Base-by-base conservation (phyloP, 2,888 invertebrate species). In the Drosophila suboccidentalis region DNA sequence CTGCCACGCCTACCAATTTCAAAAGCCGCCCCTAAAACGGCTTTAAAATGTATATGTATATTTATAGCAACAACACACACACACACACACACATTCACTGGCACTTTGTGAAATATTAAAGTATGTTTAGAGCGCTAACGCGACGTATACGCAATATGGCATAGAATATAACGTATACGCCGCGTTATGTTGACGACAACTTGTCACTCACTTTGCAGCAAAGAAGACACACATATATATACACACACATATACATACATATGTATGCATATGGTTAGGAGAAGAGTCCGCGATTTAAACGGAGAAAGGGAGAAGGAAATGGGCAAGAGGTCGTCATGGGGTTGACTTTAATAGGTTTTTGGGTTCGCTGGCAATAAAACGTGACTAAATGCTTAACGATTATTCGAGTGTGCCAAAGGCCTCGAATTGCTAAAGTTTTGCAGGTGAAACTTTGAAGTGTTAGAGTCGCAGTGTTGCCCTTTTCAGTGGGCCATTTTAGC, bases 361-460 rank as follows among this genome's bases (percentile, higher is more conserved):
- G 58, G 59, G 69, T 70, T 59, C 61, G 65, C 59, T 66, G 65
- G 65, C 71, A 80, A 80, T 69, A 81, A 79, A 79, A 79, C 79
- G 79, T 79, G 79, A 79, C 79, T 79, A 79, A 79, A 78, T 79
- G 79, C 79, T 71, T 79, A 79, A 79, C 79, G 79, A 79, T 78
- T 79, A 79, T 79, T 78, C 75, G 69, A 79, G 75, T 81, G 71
- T 78, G 78, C 64, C 72, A 73, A 61, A 61, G 65, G 71, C 67
- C 71, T 55, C 66, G 71, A 82, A 78, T 78, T 69, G 82, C 63
- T 57, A 82, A 80, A 80, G 68, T 80, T 80, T 66, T 74, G 55
- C 78, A 76, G 75, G 75, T 76, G 60, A 73, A 75, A 73, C 53
- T 73, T 67, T 62, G 22, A 44, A 62, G 43, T 64, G 43, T 41